These are phyloP conservation scores for Glaucopsyche alexis DNA, from an alignment of 2,888 invertebrate species.

Conservation along the genomic window DNA sequence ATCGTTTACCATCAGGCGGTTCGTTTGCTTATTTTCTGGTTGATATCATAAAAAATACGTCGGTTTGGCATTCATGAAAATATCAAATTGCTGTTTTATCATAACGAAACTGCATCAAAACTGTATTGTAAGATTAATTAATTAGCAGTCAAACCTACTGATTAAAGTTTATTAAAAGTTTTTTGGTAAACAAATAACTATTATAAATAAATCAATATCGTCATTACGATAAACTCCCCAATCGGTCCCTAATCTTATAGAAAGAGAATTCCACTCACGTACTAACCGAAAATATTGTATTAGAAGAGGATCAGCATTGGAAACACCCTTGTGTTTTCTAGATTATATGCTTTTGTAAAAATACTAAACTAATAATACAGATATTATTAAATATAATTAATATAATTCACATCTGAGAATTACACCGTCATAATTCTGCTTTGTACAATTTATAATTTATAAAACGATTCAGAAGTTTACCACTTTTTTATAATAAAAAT, in stretches of 20 bases:
- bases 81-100: no score
- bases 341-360: background rate
- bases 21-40: no score
- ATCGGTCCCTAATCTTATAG: background rate
- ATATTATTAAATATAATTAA: background rate
- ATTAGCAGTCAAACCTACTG: background rate
- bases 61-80: no score
- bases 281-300: constrained; percentile 1
- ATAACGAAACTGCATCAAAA: no score
- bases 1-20: no score
- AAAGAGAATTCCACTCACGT: background rate
- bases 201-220: background rate
- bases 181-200: background rate
- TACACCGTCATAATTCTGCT: no score
- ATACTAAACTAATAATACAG: background rate
- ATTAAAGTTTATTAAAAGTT: background rate
- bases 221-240: constrained; percentile 13
- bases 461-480: no score
- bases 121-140: no score
- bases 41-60: no score
- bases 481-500: no score
- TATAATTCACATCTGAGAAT: background rate
- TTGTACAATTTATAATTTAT: no score
- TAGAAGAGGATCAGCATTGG: constrained; percentile 4
- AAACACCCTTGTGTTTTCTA: background rate